Conservation (phyloP, 2,797 vertebrate genomes). For the Hozukius guyotensis region DNA sequence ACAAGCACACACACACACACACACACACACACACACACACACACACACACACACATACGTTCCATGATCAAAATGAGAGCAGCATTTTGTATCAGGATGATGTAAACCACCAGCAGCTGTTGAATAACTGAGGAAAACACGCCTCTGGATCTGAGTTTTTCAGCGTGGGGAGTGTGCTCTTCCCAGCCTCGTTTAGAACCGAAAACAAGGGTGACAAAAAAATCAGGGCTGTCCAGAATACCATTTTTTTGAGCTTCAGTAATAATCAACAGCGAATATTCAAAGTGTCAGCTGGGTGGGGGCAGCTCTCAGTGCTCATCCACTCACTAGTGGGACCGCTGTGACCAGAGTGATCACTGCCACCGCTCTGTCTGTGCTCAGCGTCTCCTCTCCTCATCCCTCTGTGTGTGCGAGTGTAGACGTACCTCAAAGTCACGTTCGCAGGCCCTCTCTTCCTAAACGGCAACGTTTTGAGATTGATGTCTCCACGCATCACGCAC, state of each 20-base stretch:
- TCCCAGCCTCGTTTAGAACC: conserved; percentile 9
- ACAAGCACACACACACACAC: neutral
- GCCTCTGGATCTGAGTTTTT: conserved; percentile 8
- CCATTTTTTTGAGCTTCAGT: no score
- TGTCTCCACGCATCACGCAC: neutral
- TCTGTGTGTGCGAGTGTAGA: no score
- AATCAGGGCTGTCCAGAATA: no score
- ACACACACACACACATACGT: neutral
- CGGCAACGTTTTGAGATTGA: neutral
- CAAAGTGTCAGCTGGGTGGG: no score
- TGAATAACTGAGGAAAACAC: conserved; percentile 3
- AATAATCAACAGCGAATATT: no score
- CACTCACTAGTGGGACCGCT: no score
- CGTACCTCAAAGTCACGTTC: neutral
- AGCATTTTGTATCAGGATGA: conserved; percentile 14
- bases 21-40: no score
- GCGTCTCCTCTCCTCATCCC: neutral
- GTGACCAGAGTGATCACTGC: neutral
- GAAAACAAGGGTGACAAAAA: neutral
- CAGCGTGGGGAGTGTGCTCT: neutral
- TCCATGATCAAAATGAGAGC: conserved; percentile 6
- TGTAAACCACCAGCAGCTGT: conserved; percentile 27
- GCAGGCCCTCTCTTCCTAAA: neutral
- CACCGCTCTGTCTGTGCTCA: neutral
- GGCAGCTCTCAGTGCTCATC: no score